A percentile compares a stretch with the other conserved stretches of the same genome.
Conservation (phyloP, 2,113 vertebrate species). For the Daubentonia madagascariensis region DNA sequence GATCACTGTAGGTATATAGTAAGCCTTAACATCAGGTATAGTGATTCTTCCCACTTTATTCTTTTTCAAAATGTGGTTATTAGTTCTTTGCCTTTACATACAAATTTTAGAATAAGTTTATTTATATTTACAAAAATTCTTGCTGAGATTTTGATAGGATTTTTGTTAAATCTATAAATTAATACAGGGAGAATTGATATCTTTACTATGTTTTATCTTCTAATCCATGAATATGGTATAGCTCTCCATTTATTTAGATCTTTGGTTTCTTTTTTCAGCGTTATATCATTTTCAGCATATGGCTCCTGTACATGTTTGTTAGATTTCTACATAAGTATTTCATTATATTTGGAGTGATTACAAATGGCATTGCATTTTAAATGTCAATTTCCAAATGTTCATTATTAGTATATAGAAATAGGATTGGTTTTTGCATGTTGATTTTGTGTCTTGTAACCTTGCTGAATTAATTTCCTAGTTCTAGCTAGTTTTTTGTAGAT, state of each 20-base stretch:
- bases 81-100: neutral
- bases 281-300: neutral
- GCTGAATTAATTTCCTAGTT: too few relatives aligned
- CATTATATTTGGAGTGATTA: neutral
- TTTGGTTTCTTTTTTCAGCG: neutral
- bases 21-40: neutral
- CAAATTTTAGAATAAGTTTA: neutral
- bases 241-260: neutral
- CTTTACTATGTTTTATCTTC: neutral
- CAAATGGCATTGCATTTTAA: neutral
- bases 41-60: neutral
- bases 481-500: too few relatives aligned
- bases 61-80: neutral
- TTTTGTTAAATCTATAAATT: neutral
- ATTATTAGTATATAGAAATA: neutral
- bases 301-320: neutral
- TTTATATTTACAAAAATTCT: neutral
- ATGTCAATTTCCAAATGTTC: neutral
- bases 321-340: neutral
- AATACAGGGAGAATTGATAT: neutral
- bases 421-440: too few relatives aligned
- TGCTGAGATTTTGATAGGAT: neutral
- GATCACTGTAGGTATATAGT: neutral
- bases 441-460: too few relatives aligned
- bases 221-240: neutral